These are phyloP conservation scores for Agrotis ipsilon DNA, from an alignment of 2,888 invertebrate genomes.

Conservation along the genomic window DNA sequence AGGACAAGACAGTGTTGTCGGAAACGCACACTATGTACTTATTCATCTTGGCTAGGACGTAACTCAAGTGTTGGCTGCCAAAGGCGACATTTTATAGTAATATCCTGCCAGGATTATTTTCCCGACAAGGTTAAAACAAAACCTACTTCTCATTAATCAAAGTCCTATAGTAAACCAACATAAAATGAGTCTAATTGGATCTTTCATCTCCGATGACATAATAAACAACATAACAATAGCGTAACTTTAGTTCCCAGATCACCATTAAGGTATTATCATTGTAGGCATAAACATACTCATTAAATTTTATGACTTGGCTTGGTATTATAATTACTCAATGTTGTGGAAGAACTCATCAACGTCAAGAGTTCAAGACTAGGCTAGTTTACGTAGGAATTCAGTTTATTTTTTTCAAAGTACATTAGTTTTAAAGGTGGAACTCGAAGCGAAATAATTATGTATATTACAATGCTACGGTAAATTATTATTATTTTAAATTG, in stretches of 20 bases:
- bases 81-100: conserved; percentile 15
- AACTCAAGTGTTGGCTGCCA: conserved; percentile 29
- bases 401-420: neutral
- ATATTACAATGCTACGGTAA: no score
- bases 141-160: conserved; percentile 1
- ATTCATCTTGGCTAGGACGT: conserved; percentile 24
- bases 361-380: neutral
- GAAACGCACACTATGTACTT: conserved; percentile 15
- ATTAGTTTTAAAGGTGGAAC: no score
- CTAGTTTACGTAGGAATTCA: neutral
- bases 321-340: conserved; percentile 17
- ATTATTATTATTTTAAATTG: no score
- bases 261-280: conserved; percentile 31
- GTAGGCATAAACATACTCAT: conserved; percentile 31
- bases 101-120: conserved; percentile 21
- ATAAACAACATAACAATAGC: conserved; percentile 27
- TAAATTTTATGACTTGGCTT: conserved; percentile 35
- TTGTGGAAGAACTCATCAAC: conserved; percentile 6
- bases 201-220: conserved; percentile 27
- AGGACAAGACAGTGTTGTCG: conserved; percentile 12
- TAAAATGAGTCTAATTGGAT: conserved; percentile 10
- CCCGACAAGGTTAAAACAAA: conserved; percentile 13
- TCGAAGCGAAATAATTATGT: no score
- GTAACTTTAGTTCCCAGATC: conserved; percentile 34
- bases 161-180: neutral